phyloP scores from a whole-genome alignment of 2,888 invertebrate species.

The Erebia epiphron region DNA sequence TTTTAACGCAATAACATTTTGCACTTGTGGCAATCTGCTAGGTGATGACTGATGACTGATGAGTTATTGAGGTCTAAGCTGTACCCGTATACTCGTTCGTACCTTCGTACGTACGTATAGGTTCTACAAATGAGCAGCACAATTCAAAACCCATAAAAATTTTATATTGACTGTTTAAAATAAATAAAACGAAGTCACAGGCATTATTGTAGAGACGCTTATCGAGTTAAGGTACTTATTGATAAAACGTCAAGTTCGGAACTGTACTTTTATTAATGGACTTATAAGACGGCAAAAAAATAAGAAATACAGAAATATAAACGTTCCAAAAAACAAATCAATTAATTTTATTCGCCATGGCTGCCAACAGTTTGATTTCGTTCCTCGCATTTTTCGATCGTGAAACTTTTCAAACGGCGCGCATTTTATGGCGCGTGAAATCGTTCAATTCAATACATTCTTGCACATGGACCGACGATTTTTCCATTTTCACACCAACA shows the following conservation, averaged over 20 bases:
- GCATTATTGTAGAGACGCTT: neutral
- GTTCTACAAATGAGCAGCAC: too few relatives aligned
- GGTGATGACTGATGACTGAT: too few relatives aligned
- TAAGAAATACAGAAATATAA: slow-evolving; percentile 32
- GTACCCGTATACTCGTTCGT: too few relatives aligned
- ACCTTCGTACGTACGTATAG: too few relatives aligned
- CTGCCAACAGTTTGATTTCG: slow-evolving; percentile 65
- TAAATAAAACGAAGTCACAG: neutral
- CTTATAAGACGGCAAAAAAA: slow-evolving; percentile 15
- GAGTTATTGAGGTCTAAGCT: too few relatives aligned
- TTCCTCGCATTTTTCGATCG: slow-evolving; percentile 53
- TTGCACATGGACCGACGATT: slow-evolving; percentile 61
- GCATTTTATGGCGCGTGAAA: slow-evolving; percentile 80
- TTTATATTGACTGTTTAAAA: neutral
- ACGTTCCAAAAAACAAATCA: slow-evolving; percentile 74
- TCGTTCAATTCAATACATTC: slow-evolving; percentile 70
- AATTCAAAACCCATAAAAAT: neutral
- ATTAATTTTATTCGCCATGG: slow-evolving; percentile 80
- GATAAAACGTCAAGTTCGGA: slow-evolving; percentile 14
- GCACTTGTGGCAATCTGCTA: too few relatives aligned
- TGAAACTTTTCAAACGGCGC: slow-evolving; percentile 63
- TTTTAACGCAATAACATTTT: too few relatives aligned
- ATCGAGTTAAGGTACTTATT: slow-evolving; percentile 11
- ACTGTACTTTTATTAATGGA: slow-evolving; percentile 24
- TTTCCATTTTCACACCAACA: slow-evolving; percentile 77